Conservation (phyloP, 2,113 vertebrate genomes). For the Tyto alba region DNA sequence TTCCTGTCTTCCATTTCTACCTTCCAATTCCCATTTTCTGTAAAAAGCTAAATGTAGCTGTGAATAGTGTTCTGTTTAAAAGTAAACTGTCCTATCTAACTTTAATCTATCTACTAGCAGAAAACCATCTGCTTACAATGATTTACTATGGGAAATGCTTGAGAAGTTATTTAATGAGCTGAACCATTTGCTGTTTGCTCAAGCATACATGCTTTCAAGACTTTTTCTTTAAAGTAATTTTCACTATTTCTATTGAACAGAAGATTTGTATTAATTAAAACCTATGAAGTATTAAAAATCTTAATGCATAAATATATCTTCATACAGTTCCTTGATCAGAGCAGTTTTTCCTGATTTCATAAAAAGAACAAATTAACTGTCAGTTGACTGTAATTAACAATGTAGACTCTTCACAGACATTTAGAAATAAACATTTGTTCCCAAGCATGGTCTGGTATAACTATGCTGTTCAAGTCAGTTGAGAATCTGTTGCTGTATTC, state of each 20-base stretch:
- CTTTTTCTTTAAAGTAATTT: background rate
- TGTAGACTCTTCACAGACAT: background rate
- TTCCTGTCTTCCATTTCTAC: background rate
- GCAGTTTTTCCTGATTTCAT: background rate
- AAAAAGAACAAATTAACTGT: background rate
- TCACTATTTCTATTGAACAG: background rate
- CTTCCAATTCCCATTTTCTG: background rate
- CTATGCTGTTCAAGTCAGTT: background rate
- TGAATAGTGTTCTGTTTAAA: background rate
- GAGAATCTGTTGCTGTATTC: background rate
- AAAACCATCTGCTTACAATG: background rate
- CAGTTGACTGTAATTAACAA: background rate
- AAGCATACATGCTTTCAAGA: background rate
- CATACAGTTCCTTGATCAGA: background rate
- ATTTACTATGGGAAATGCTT: background rate
- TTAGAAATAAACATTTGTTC: background rate
- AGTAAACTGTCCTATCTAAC: background rate
- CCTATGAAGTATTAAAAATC: background rate
- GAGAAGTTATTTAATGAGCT: background rate
- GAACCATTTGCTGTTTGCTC: background rate
- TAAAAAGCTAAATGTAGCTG: background rate
- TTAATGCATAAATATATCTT: background rate
- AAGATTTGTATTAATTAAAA: background rate
- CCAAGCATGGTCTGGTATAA: background rate
- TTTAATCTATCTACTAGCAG: background rate